Conservation (phyloP, 2,797 vertebrate species). For the Gila robusta region DNA sequence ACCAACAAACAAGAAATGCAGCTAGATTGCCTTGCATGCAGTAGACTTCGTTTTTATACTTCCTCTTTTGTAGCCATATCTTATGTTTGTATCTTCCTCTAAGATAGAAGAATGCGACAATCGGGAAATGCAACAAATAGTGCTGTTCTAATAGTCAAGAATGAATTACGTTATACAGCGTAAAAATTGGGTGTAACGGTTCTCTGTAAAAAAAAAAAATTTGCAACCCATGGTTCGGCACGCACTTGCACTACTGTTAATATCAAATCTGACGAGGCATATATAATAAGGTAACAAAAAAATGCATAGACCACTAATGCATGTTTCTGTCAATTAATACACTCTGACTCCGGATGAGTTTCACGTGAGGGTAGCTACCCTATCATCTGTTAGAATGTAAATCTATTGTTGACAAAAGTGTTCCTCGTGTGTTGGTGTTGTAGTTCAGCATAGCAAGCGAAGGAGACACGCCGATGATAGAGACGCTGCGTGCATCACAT, state of each 20-base stretch:
- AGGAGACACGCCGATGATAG: background rate
- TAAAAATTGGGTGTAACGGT: too few relatives aligned
- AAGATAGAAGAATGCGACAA: conserved; percentile 45
- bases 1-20: background rate
- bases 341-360: background rate
- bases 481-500: too few relatives aligned
- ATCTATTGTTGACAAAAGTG: background rate
- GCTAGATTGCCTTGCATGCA: background rate
- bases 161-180: conserved; percentile 1
- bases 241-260: background rate
- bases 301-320: background rate
- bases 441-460: background rate
- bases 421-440: background rate
- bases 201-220: too few relatives aligned
- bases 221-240: too few relatives aligned
- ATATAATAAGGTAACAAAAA: background rate
- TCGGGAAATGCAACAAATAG: conserved; percentile 49
- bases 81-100: conserved; percentile 30
- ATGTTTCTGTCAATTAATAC: background rate
- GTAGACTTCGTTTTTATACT: conserved; percentile 4
- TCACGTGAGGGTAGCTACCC: background rate
- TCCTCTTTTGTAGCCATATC: conserved; percentile 33
- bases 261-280: background rate
- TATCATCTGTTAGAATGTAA: background rate
- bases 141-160: conserved; percentile 42